Evolutionary conservation across 2,888 invertebrate genomes (phyloP).

Genomic region (Minunthozetes semirufus): DNA sequence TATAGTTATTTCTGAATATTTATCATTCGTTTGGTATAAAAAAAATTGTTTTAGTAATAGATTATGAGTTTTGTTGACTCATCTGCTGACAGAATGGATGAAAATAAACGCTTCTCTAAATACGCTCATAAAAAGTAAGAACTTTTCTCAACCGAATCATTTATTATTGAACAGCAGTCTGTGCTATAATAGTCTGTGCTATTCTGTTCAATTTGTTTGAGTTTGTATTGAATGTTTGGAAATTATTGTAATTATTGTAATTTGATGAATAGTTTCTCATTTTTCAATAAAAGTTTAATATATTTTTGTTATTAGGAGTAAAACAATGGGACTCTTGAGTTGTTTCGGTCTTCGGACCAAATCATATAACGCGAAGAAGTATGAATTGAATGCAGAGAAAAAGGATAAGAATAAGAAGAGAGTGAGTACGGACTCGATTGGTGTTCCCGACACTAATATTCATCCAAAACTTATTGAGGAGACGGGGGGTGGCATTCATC

Average conservation of each 20-base stretch:
- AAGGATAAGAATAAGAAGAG: neutral
- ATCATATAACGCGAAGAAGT: constrained; percentile 4
- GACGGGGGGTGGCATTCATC: too few species aligned
- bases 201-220: neutral
- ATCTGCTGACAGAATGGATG: constrained; percentile 1
- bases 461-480: neutral
- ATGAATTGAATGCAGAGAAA: neutral
- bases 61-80: too few species aligned
- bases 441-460: neutral
- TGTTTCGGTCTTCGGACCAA: constrained; percentile 7
- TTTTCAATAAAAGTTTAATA: neutral
- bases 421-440: neutral
- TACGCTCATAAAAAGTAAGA: constrained; percentile 22
- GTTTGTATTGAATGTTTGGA: too few species aligned
- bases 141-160: neutral
- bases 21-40: too few species aligned
- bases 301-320: neutral
- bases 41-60: too few species aligned
- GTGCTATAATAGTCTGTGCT: neutral
- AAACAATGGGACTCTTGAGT: constrained; percentile 8
- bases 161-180: neutral
- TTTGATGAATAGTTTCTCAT: too few species aligned
- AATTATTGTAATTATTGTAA: too few species aligned
- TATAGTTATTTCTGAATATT: too few species aligned
- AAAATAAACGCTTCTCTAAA: constrained; percentile 17